These are phyloP conservation scores for Oenanthe melanoleuca DNA, from an alignment of 2,113 vertebrate genomes.

Conservation along the genomic window DNA sequence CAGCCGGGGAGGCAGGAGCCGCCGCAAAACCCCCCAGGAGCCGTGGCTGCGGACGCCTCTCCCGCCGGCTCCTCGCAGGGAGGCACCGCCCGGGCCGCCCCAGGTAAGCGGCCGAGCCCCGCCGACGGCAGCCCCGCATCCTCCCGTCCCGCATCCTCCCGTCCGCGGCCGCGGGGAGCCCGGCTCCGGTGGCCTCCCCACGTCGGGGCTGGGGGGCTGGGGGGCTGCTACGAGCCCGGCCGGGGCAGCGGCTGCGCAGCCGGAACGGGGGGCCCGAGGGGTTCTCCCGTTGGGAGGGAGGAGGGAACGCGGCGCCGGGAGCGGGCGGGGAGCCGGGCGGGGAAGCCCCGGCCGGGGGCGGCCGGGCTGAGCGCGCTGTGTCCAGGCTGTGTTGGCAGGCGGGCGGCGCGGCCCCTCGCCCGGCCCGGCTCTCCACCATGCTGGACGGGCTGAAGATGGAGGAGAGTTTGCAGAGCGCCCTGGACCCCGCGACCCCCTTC, in stretches of 20 bases:
- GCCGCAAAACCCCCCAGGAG: no score
- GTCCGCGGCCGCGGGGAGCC: neutral
- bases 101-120: no score
- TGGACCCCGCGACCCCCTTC: slow-evolving; percentile 71
- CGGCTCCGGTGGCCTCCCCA: no score
- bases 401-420: neutral
- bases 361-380: neutral
- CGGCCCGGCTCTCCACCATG: slow-evolving; percentile 53
- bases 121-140: no score
- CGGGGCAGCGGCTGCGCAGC: neutral
- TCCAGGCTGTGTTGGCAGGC: slow-evolving; percentile 32
- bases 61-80: no score
- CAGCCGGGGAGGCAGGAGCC: no score
- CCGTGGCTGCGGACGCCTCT: no score
- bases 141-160: no score
- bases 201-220: neutral
- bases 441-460: slow-evolving; percentile 82
- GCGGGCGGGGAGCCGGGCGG: neutral
- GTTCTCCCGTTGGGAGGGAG: neutral
- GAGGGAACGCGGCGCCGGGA: neutral
- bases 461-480: slow-evolving; percentile 72
- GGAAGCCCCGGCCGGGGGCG: neutral
- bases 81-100: no score
- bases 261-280: neutral
- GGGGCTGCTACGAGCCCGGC: neutral